Conservation (phyloP, 1,140 invertebrate genomes). For the Drosophila sechellia region DNA sequence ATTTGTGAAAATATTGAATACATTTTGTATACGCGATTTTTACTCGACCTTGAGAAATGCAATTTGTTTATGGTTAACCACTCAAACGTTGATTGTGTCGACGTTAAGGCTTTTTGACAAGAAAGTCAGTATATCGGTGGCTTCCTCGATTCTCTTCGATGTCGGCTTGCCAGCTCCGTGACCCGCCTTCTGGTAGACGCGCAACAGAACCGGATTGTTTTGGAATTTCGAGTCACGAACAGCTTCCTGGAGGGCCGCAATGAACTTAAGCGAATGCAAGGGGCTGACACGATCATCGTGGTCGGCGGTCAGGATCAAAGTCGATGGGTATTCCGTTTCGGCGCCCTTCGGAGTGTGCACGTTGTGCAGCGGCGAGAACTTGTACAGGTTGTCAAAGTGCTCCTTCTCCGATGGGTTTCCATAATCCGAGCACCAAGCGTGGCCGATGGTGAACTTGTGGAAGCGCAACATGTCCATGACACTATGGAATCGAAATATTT, state of each 20-base stretch:
- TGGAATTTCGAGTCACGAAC: slow-evolving; percentile 88
- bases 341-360: slow-evolving; percentile 88
- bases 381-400: slow-evolving; percentile 94
- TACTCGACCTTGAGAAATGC: slow-evolving; percentile 28
- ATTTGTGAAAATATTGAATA: slow-evolving; percentile 37
- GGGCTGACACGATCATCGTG: slow-evolving; percentile 99
- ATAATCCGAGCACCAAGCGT: slow-evolving; percentile 98
- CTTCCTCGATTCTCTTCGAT: slow-evolving; percentile 91
- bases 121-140: slow-evolving; percentile 94
- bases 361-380: slow-evolving; percentile 98
- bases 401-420: slow-evolving; percentile 95
- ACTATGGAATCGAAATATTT: slow-evolving; percentile 85
- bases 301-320: slow-evolving; percentile 96
- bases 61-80: neutral
- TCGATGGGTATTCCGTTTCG: slow-evolving; percentile 93
- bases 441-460: slow-evolving; percentile 99
- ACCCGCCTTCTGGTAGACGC: slow-evolving; percentile 97
- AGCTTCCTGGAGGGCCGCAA: slow-evolving; percentile 94
- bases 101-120: slow-evolving; percentile 90
- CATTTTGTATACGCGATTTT: slow-evolving; percentile 19
- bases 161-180: slow-evolving; percentile 98
- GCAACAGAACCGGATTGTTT: slow-evolving; percentile 94
- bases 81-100: slow-evolving; percentile 64
- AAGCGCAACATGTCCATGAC: slow-evolving; percentile 99
- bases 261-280: slow-evolving; percentile 97